Evolutionary conservation across 2,888 invertebrate species (phyloP).

Genomic region (Morpho deidamia): DNA sequence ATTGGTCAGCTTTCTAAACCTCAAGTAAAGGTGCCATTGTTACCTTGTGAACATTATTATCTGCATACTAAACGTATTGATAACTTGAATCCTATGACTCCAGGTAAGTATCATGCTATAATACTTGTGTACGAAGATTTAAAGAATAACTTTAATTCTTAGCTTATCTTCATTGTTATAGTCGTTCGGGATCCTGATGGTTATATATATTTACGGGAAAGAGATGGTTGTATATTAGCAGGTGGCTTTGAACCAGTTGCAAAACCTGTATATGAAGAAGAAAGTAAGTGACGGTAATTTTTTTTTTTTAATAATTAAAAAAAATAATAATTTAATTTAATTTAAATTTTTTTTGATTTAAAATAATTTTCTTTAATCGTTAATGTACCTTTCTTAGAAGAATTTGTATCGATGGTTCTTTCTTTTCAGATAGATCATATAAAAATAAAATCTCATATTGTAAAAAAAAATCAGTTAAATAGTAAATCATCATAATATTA

Average conservation of each 20-base stretch:
- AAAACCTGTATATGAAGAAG: slow-evolving; percentile 92
- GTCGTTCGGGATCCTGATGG: slow-evolving; percentile 94
- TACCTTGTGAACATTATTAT: slow-evolving; percentile 96
- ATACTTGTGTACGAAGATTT: neutral
- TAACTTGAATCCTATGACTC: slow-evolving; percentile 87
- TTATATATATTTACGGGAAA: slow-evolving; percentile 90
- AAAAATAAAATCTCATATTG: too few species aligned
- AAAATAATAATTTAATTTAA: too few species aligned
- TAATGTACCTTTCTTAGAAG: too few species aligned
- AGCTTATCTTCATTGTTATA: slow-evolving; percentile 35
- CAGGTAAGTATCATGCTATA: slow-evolving; percentile 71
- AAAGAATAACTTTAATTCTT: neutral
- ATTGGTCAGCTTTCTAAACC: slow-evolving; percentile 92
- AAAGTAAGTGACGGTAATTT: slow-evolving; percentile 60
- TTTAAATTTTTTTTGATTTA: too few species aligned
- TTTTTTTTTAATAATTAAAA: too few species aligned
- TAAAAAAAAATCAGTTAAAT: too few species aligned
- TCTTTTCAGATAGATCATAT: too few species aligned
- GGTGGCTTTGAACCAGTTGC: slow-evolving; percentile 95
- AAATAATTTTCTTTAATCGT: too few species aligned
- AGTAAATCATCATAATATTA: too few species aligned
- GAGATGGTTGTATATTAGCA: slow-evolving; percentile 89
- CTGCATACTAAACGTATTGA: slow-evolving; percentile 90
- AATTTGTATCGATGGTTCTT: too few species aligned
- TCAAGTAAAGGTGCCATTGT: slow-evolving; percentile 91